Conservation (phyloP, 2,888 invertebrate genomes). For the Sarcophaga caerulescens region DNA sequence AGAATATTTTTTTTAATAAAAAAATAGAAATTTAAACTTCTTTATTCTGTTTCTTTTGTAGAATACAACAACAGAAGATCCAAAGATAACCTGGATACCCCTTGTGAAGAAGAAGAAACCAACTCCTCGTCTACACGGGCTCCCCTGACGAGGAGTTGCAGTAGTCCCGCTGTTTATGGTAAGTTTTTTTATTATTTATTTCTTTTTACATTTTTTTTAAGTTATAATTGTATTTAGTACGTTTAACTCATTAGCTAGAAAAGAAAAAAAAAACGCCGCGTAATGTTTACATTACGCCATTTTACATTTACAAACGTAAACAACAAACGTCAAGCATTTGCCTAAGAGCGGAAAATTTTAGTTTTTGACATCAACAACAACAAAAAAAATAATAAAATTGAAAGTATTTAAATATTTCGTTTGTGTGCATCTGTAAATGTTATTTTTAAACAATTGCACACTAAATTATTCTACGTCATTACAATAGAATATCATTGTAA, state of each 20-base stretch:
- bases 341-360: conserved; percentile 52
- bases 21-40: background rate
- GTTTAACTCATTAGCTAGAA: conserved; percentile 25
- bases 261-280: conserved; percentile 15
- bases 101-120: conserved; percentile 85
- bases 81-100: conserved; percentile 83
- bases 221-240: background rate
- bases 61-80: conserved; percentile 86
- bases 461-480: conserved; percentile 36
- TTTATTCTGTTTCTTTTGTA: conserved; percentile 78
- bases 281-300: conserved; percentile 11
- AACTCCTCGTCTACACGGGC: conserved; percentile 79
- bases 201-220: background rate
- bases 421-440: background rate
- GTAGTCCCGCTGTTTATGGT: conserved; percentile 82
- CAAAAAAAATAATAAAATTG: conserved; percentile 4
- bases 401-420: conserved; percentile 22
- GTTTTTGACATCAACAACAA: conserved; percentile 9
- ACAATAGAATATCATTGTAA: background rate
- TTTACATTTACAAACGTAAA: background rate
- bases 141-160: conserved; percentile 82
- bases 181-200: conserved; percentile 69
- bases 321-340: background rate
- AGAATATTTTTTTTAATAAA: too few species aligned
- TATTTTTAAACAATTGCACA: conserved; percentile 42